Evolutionary conservation across 2,888 invertebrate genomes (phyloP), one percentile per base, ranked within the genome.

Genomic region (Drosophila algonquin): DNA sequence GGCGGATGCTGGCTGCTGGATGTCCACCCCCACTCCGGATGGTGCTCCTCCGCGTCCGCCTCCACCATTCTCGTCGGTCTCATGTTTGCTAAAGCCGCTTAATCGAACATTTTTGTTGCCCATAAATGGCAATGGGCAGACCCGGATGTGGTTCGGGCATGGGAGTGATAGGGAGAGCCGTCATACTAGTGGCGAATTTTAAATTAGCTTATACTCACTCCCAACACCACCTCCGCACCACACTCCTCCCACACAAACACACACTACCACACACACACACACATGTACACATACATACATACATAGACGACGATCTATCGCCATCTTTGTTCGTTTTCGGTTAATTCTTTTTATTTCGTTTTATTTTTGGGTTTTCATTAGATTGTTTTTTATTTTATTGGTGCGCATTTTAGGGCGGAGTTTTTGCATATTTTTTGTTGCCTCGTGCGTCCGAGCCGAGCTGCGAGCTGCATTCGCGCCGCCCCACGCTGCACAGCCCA

Each of bases 371-470:
- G 86, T 75, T 82, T 40, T 82, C 86, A 88, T 82, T 88, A 82
- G 87, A 77, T 86, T 77, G 77, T 70, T 82, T 88, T 86, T 88
- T 86, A 80, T 82, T 82, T 81, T 80, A 67, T 86, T 80, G 77
- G 69, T 53, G 44, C 77, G 77, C 79, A 76, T 90, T 91, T 91
- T 89, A 89, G 92, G 91, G 91, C 92, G 91, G 91, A 90, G 91
- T 91, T 91, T 91, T 91, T 91, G 75, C 89, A 88, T 87, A 90
- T 91, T 90, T 90, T 90, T 90, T 91, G 90, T 89, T 89, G 81
- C 76, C 53, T 48, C 69, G 59, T 71, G 80, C 74, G 78, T 69
- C 59, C 64, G 83, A 81, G 74, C 62, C 62, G 70, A 80, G 72
- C 73, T 56, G 12, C 62, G 69, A 80, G 72, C 69, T 57, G 73